These are phyloP conservation scores for Steromphala cineraria DNA, from an alignment of 2,888 invertebrate species.

Conservation along the genomic window DNA sequence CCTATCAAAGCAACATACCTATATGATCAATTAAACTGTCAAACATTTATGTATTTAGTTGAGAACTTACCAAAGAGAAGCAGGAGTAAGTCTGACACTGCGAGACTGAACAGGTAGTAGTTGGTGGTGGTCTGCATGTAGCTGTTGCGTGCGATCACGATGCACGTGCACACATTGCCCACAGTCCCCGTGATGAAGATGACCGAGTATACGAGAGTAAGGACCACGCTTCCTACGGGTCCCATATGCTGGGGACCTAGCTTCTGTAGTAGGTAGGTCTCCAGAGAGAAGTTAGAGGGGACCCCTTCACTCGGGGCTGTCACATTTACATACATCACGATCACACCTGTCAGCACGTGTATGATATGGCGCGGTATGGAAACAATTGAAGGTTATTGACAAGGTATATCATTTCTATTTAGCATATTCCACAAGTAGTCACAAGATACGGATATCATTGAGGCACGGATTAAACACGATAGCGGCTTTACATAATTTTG, in stretches of 20 bases:
- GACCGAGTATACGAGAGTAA: slow-evolving; percentile 40
- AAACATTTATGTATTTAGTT: no score
- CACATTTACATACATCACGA: no score
- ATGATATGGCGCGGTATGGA: no score
- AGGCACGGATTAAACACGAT: no score
- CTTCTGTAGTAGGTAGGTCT: slow-evolving; percentile 23
- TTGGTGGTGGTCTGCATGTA: slow-evolving; percentile 93
- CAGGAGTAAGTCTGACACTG: slow-evolving; percentile 88
- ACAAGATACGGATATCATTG: no score
- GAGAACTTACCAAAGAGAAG: slow-evolving; percentile 81
- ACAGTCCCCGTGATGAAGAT: slow-evolving; percentile 47
- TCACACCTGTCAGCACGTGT: no score
- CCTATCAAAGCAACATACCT: no score
- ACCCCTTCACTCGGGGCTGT: background rate
- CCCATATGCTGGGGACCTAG: slow-evolving; percentile 36
- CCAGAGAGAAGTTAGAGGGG: slow-evolving; percentile 14
- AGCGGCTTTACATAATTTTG: no score
- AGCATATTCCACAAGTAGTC: no score
- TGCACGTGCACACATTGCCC: slow-evolving; percentile 54
- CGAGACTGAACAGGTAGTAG: slow-evolving; percentile 91
- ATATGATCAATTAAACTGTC: no score
- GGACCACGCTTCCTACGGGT: slow-evolving; percentile 27
- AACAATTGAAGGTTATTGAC: no score
- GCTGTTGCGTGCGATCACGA: slow-evolving; percentile 71
- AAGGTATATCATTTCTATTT: no score